Evolutionary conservation across 2,797 vertebrate species (phyloP), one percentile per base, ranked within the genome.

Genomic region (Lophius americanus): DNA sequence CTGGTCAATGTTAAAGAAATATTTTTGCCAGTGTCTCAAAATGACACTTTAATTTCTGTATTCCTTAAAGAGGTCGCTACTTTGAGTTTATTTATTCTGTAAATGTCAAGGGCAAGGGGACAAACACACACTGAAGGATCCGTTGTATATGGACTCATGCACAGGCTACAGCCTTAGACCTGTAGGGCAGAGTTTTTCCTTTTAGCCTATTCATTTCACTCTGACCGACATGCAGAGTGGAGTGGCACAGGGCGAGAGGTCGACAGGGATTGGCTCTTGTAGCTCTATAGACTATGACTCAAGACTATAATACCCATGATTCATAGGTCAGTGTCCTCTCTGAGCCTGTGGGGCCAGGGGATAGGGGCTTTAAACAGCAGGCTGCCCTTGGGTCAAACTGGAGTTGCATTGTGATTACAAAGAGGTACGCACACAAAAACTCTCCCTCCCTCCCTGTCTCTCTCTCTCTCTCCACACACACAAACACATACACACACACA

Each of bases 241-340:
- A 86, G 87, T 79, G 84, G 76, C 67, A 41, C 81, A 71, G 91
- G 89, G 84, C 76, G 85, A 85, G 85, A 89, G 89, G 91, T 92
- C 85, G 89, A 85, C 79, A 78, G 85, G 87, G 85, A 89, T 70
- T 85, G 86, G 85, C 65, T 82, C 68, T 72, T 64, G 81, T 66
- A 39, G 62, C 81, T 88, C 85, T 88, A 91, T 91, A 89, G 91
- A 90, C 87, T 85, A 56, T 8, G 58, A 81, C 35, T 82, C 75
- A 73, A 83, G 78, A 86, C 76, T 73, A 88, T 91, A 92, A 91
- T 86, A 89, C 85, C 81, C 87, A 83, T 66, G 84, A 91, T 86
- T 90, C 85, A 87, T 78, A 87, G 89, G 86, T 92, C 90, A 89
- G 83, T 76, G 82, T 89, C 78, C 75, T 85, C 73, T 70, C 68